Evolutionary conservation across 2,888 invertebrate genomes (phyloP), one percentile per base, ranked within the genome.

Genomic region (Cylloceria caligata): DNA sequence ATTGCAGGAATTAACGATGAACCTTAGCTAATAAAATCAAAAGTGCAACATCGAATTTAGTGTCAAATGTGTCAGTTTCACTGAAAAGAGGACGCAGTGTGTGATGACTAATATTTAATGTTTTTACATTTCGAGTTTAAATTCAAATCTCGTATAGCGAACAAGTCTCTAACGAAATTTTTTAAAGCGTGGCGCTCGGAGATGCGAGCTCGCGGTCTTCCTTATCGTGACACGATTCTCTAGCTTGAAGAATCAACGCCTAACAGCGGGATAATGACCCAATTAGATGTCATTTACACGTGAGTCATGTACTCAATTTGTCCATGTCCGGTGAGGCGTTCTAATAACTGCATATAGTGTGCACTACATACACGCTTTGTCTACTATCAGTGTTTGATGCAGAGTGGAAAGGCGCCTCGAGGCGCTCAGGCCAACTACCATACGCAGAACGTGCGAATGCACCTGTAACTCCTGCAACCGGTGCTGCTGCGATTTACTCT

Each of bases 281-380:
- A 91, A 89, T 91, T 90, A 88, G 86, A 86, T 90, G 89, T 88
- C 88, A 89, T 90, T 90, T 89, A 88, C 88, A 89, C 90, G 88
- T 88, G 90, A 90, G 84, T 91, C 91, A 89, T 87, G 86, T 87
- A 74, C 84, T 83, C 89, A 87, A 89, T 90, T 90, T 88, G 85
- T 86, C 86, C 89, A 86, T 89, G 88, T 90, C 89, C 90, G 89
- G 88, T 83, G 85, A 83, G 76, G 84, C 83, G 85, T 87, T 88
- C 87, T 86, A 90, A 88, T 89, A 86, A 87, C 84, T 85, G 83
- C 79, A 45, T 39, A 36, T 39, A 62, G 42, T 82, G 73, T 71
- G 67, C 72, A 65, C 82, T 86, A n/a, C 30, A 30, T 27, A 30
- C 57, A 16, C 27, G 57, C 80, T 78, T 86, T 83, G 55, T 52